Conservation (phyloP, 2,797 vertebrate genomes). For the Anguilla anguilla region DNA sequence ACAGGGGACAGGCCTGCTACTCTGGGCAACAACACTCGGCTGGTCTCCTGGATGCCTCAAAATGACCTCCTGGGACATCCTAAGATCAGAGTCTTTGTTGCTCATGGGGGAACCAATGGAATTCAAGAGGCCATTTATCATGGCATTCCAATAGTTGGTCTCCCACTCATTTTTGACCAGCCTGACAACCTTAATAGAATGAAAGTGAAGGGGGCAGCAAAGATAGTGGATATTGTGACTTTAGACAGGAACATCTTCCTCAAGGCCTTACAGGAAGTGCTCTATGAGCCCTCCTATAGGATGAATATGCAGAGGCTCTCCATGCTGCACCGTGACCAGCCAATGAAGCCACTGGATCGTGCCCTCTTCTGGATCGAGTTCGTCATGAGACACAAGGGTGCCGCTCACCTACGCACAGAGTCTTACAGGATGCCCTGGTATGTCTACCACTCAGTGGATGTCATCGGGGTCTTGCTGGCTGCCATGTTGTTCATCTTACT, state of each 20-base stretch:
- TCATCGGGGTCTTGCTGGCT: constrained; percentile 46
- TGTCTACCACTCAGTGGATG: constrained; percentile 61
- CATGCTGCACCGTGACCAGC: constrained; percentile 61
- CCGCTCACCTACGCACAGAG: constrained; percentile 63
- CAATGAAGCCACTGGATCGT: constrained; percentile 53
- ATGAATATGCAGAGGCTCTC: constrained; percentile 69
- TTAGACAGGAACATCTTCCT: constrained; percentile 60
- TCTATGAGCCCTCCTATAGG: constrained; percentile 64
- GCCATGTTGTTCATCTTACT: constrained; percentile 36
- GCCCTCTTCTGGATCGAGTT: constrained; percentile 74
- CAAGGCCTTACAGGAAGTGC: constrained; percentile 62
- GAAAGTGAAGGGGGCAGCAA: constrained; percentile 57
- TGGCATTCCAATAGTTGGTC: constrained; percentile 47
- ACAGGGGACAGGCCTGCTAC: constrained; percentile 60
- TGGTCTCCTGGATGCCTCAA: constrained; percentile 74
- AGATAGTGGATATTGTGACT: constrained; percentile 51
- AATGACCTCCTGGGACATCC: constrained; percentile 71
- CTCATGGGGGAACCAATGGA: constrained; percentile 71
- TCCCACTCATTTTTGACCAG: constrained; percentile 71
- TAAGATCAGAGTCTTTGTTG: constrained; percentile 63
- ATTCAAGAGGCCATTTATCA: constrained; percentile 70
- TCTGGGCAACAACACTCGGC: constrained; percentile 71
- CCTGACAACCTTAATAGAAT: constrained; percentile 64
- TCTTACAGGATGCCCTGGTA: constrained; percentile 67
- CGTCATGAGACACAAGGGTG: constrained; percentile 69